A percentile compares a stretch with the other conserved stretches of the same genome.
Evolutionary conservation across 2,888 invertebrate species (phyloP).

Genomic region (Calameuta pallipes): DNA sequence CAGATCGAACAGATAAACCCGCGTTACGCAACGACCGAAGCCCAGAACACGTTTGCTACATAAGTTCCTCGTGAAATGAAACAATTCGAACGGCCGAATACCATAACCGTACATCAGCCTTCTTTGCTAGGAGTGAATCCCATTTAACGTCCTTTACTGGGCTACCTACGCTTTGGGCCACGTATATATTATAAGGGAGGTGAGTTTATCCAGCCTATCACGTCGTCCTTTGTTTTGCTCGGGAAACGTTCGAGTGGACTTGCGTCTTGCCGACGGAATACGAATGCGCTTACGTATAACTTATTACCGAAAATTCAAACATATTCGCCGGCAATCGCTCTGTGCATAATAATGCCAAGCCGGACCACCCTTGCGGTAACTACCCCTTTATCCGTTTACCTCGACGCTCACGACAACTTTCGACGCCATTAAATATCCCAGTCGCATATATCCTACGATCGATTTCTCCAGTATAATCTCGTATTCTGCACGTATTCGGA

Average conservation of each 20-base stretch:
- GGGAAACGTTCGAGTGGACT: constrained; percentile 24
- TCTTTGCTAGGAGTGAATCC: constrained; percentile 30
- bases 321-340: constrained; percentile 38
- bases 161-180: constrained; percentile 21
- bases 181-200: constrained; percentile 10
- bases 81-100: constrained; percentile 30
- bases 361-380: constrained; percentile 1
- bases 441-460: too few species aligned
- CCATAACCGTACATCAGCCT: constrained; percentile 40
- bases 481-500: too few species aligned
- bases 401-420: too few species aligned
- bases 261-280: constrained; percentile 34
- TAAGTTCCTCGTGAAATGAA: constrained; percentile 30
- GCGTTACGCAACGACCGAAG: constrained; percentile 37
- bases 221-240: constrained; percentile 38
- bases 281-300: constrained; percentile 33
- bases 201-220: background rate
- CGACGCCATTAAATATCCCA: too few species aligned
- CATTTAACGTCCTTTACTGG: constrained; percentile 25
- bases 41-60: constrained; percentile 32
- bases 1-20: constrained; percentile 28
- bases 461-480: too few species aligned
- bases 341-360: constrained; percentile 41
- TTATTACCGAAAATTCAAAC: constrained; percentile 34
- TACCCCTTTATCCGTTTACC: too few species aligned